Conservation (phyloP, 2,113 vertebrate genomes). For the Stigmatopora argus region DNA sequence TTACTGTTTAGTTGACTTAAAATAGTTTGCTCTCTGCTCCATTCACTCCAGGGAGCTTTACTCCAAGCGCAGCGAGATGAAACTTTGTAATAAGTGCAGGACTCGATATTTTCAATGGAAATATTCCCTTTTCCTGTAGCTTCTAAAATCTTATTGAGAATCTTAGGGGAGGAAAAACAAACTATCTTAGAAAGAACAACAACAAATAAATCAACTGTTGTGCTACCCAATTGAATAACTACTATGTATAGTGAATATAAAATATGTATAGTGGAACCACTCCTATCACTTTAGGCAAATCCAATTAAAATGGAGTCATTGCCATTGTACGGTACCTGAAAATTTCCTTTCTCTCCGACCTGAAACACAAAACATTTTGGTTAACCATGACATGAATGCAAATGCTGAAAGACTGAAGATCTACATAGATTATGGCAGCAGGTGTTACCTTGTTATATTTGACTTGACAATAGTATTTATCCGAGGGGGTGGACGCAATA, state of each 20-base stretch:
- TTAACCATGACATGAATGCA: background rate
- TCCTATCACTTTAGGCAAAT: no score
- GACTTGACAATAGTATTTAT: conserved; percentile 39
- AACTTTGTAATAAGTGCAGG: conserved; percentile 46
- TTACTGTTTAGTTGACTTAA: conserved; percentile 50
- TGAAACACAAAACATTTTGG: conserved; percentile 13
- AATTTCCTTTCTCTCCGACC: conserved; percentile 1
- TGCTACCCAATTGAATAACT: background rate
- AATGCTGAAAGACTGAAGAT: background rate
- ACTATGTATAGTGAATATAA: no score
- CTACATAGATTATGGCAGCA: background rate
- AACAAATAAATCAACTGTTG: background rate
- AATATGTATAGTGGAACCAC: no score
- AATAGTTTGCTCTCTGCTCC: conserved; percentile 36
- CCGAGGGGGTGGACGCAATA: accelerated
- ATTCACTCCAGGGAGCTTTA: conserved; percentile 47
- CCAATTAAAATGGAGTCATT: background rate
- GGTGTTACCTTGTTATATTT: conserved; percentile 44
- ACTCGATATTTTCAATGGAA: conserved; percentile 20
- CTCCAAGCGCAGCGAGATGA: conserved; percentile 44
- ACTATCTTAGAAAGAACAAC: background rate
- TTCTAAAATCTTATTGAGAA: background rate
- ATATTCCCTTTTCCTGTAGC: accelerated
- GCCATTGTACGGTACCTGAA: conserved; percentile 15
- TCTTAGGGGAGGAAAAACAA: background rate